A percentile compares a stretch with the other conserved stretches of the same genome.
Conservation (phyloP, 1,140 invertebrate species). For the Eulimnadia texana region DNA sequence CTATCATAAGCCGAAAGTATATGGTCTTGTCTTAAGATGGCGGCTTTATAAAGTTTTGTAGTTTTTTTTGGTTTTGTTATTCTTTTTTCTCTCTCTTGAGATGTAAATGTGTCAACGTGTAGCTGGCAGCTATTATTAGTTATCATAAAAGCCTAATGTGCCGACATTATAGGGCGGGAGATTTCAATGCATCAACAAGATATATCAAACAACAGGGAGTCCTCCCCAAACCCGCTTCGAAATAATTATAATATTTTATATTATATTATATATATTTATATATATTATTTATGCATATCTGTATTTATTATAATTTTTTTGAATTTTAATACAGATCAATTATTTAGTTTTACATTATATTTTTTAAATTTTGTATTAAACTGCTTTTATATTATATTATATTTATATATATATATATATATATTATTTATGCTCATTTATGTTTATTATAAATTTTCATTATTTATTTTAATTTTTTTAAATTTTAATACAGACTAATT, state of each 20-base stretch:
- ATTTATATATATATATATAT: background rate
- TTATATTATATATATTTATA: background rate
- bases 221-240: too few species aligned
- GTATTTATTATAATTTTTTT: background rate
- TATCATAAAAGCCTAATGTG: background rate
- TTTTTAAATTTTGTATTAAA: background rate
- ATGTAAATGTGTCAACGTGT: constrained; percentile 5
- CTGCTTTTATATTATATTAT: background rate
- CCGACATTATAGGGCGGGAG: background rate
- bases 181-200: background rate
- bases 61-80: background rate
- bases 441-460: background rate
- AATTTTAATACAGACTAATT: background rate
- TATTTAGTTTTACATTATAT: too few species aligned
- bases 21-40: too few species aligned
- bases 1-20: too few species aligned
- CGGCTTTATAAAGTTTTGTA: too few species aligned
- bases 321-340: background rate
- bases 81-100: background rate
- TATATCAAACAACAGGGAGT: too few species aligned
- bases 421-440: background rate
- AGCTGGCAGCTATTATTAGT: constrained; percentile 8
- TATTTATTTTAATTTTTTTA: background rate
- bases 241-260: background rate
- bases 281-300: background rate